Percentiles rank a stretch among this genome's conserved stretches.
phyloP scores from a whole-genome alignment of 2,888 invertebrate genomes.

The Himalopsyche tibetana region DNA sequence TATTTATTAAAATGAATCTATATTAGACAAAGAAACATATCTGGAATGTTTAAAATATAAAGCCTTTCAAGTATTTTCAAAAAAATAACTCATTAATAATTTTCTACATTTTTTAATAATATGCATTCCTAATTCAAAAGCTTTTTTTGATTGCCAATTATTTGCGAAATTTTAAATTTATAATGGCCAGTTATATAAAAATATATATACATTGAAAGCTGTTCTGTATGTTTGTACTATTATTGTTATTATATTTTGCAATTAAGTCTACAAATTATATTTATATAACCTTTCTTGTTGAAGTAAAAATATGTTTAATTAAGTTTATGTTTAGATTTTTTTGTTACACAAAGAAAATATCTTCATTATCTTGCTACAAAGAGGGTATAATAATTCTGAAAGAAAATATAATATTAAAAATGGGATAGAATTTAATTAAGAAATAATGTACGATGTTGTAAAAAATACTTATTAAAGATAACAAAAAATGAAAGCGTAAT shows the following conservation, averaged over 20 bases:
- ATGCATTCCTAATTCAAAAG: too few species aligned
- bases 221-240: too few species aligned
- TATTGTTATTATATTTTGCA: not conserved
- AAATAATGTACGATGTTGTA: slow-evolving; percentile 4
- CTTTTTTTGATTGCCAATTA: too few species aligned
- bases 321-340: not conserved
- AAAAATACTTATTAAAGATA: not conserved
- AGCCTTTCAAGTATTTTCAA: too few species aligned
- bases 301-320: slow-evolving; percentile 5
- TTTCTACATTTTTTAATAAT: too few species aligned
- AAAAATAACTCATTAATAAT: too few species aligned
- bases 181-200: too few species aligned
- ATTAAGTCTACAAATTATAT: not conserved
- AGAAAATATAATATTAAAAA: slow-evolving; percentile 14
- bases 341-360: slow-evolving; percentile 8
- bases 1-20: too few species aligned
- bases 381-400: not conserved
- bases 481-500: slow-evolving; percentile 23
- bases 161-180: too few species aligned
- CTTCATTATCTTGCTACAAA: not conserved
- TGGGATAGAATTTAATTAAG: slow-evolving; percentile 34
- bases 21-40: too few species aligned
- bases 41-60: too few species aligned
- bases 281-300: not conserved
- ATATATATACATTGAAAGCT: too few species aligned